A percentile compares a stretch with the other conserved stretches of the same genome.
Conservation (phyloP, 2,113 vertebrate species). For the Solea solea region DNA sequence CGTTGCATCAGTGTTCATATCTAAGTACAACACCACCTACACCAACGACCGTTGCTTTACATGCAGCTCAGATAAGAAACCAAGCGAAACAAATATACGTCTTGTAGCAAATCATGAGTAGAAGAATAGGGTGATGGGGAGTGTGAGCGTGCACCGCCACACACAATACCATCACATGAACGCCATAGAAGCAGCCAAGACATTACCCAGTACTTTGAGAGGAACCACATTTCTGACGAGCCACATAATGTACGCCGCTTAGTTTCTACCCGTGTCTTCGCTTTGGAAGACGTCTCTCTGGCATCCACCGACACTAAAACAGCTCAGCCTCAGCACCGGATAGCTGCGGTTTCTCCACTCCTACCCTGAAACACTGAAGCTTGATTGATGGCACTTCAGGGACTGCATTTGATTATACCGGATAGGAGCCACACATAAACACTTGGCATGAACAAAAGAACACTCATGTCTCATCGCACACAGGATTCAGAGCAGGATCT, state of each 20-base stretch:
- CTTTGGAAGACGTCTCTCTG: constrained; percentile 28
- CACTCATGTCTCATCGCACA: constrained; percentile 17
- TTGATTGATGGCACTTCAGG: constrained; percentile 60
- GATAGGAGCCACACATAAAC: constrained; percentile 45
- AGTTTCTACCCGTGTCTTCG: constrained; percentile 29
- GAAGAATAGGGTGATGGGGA: constrained; percentile 21
- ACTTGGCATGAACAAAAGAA: constrained; percentile 27
- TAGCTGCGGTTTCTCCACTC: constrained; percentile 17
- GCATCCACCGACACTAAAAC: constrained; percentile 20
- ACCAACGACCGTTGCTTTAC: neutral
- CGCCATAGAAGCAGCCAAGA: neutral
- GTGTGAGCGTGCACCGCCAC: neutral
- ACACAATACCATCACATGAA: constrained; percentile 3
- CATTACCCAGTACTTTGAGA: neutral
- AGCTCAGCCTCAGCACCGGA: constrained; percentile 1
- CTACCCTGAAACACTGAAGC: constrained; percentile 43
- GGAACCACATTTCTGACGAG: constrained; percentile 17
- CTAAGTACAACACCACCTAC: neutral
- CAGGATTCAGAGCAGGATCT: constrained; percentile 3
- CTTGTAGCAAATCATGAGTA: constrained; percentile 7
- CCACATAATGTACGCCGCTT: constrained; percentile 1
- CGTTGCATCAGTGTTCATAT: neutral
- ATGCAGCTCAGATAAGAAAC: constrained; percentile 3
- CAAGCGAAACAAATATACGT: neutral
- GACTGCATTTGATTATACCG: constrained; percentile 61